phyloP scores from a whole-genome alignment of 1,140 invertebrate genomes.

The Zaprionus ornatus region DNA sequence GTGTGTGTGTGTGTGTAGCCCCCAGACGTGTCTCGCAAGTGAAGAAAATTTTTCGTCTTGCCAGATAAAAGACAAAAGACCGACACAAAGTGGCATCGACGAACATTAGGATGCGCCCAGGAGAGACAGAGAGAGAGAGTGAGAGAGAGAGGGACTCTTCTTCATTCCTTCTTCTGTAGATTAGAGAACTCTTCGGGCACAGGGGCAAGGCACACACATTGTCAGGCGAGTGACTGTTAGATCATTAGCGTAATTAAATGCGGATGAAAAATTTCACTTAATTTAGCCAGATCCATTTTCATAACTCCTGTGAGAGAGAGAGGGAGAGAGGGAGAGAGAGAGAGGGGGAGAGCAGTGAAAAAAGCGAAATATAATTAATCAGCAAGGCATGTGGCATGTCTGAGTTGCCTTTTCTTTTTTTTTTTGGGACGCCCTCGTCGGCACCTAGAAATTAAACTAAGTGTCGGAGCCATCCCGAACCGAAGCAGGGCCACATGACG shows the following conservation, averaged over 20 bases:
- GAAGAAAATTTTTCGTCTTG: conserved; percentile 51
- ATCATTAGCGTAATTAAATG: conserved; percentile 82
- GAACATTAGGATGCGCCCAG: conserved; percentile 24
- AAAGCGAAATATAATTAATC: conserved; percentile 72
- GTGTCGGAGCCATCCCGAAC: conserved; percentile 48
- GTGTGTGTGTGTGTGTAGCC: neutral
- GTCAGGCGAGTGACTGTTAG: conserved; percentile 42
- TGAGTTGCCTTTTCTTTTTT: conserved; percentile 27
- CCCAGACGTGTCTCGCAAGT: conserved; percentile 23
- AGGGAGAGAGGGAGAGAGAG: neutral
- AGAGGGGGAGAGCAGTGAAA: conserved; percentile 10
- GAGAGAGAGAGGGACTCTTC: neutral
- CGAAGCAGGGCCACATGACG: conserved; percentile 63
- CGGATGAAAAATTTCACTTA: conserved; percentile 75
- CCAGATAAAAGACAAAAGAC: conserved; percentile 52
- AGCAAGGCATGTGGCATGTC: conserved; percentile 69
- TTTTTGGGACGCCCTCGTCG: conserved; percentile 47
- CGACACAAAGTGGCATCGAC: conserved; percentile 19
- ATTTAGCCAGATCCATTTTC: conserved; percentile 60
- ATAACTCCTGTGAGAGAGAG: conserved; percentile 54
- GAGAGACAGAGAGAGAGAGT: conserved; percentile 25
- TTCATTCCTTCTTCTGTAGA: neutral
- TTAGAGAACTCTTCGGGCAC: conserved; percentile 36
- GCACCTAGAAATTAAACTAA: conserved; percentile 80
- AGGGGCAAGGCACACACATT: neutral